A percentile compares a stretch with the other conserved stretches of the same genome.
Evolutionary conservation across 2,797 vertebrate genomes (phyloP).

Genomic region (Chiroxiphia lanceolata): DNA sequence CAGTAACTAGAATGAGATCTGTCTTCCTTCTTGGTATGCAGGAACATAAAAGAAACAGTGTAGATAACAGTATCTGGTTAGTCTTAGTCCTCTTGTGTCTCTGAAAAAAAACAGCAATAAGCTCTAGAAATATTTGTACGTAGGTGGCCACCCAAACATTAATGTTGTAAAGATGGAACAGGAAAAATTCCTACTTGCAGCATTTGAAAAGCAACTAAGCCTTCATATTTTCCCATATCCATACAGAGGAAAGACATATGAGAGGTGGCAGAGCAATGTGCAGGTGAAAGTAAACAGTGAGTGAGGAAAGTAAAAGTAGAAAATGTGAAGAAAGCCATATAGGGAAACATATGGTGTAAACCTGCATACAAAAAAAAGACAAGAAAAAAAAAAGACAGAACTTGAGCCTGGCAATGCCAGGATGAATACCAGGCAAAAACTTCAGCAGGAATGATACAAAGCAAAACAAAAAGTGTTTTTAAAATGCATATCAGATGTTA

Average conservation of each 20-base stretch:
- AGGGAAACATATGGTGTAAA: not conserved
- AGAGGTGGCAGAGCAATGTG: not conserved
- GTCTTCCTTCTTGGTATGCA: not conserved
- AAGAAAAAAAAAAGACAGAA: no score
- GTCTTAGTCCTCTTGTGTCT: not conserved
- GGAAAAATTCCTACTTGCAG: not conserved
- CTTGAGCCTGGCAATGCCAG: not conserved
- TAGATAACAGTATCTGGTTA: constrained; percentile 4
- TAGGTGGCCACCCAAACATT: not conserved
- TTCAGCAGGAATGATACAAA: not conserved
- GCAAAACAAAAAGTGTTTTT: not conserved
- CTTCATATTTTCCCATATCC: not conserved
- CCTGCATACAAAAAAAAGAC: not conserved
- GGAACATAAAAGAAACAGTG: not conserved
- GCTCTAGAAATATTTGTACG: not conserved
- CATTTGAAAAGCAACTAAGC: not conserved
- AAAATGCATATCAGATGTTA: not conserved
- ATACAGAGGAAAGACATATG: not conserved
- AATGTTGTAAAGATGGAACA: not conserved
- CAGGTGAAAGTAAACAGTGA: not conserved
- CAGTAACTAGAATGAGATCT: not conserved
- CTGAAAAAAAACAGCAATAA: not conserved
- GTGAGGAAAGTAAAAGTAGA: not conserved
- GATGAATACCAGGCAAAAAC: not conserved
- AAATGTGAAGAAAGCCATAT: not conserved